These are phyloP conservation scores for Masticophis lateralis DNA, from an alignment of 2,797 vertebrate genomes.

Conservation along the genomic window DNA sequence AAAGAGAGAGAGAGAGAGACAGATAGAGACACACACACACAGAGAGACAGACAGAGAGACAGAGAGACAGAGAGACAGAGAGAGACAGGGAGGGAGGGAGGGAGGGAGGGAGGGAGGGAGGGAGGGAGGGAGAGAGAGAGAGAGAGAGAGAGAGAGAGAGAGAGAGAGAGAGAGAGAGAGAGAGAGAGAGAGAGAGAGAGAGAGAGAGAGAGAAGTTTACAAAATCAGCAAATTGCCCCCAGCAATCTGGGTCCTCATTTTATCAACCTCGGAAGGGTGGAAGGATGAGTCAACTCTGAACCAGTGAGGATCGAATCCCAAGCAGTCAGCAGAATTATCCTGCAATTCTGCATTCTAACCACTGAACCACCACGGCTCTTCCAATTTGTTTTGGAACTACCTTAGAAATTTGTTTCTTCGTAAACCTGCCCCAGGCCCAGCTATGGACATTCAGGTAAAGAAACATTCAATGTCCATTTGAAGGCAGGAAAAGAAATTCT, in stretches of 20 bases:
- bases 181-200: rapidly evolving
- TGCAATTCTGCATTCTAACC: no score
- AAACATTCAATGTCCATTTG: neutral
- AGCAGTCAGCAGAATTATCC: no score
- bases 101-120: rapidly evolving
- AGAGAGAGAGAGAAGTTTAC: no score
- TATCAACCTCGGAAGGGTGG: no score
- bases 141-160: rapidly evolving
- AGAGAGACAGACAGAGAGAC: rapidly evolving
- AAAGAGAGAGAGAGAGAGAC: rapidly evolving
- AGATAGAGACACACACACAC: no score
- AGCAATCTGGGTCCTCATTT: no score
- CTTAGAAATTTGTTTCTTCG: neutral
- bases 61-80: rapidly evolving
- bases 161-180: no score
- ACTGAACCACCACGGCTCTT: no score
- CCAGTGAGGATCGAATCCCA: no score
- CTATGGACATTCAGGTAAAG: neutral
- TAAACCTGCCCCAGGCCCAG: neutral
- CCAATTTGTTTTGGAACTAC: neutral
- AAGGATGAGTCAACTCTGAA: no score
- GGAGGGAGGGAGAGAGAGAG: rapidly evolving
- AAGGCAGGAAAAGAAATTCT: neutral
- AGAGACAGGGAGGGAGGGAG: no score
- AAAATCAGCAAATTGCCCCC: no score